Conservation (phyloP, 2,797 vertebrate species). For the Sebastes minor region DNA sequence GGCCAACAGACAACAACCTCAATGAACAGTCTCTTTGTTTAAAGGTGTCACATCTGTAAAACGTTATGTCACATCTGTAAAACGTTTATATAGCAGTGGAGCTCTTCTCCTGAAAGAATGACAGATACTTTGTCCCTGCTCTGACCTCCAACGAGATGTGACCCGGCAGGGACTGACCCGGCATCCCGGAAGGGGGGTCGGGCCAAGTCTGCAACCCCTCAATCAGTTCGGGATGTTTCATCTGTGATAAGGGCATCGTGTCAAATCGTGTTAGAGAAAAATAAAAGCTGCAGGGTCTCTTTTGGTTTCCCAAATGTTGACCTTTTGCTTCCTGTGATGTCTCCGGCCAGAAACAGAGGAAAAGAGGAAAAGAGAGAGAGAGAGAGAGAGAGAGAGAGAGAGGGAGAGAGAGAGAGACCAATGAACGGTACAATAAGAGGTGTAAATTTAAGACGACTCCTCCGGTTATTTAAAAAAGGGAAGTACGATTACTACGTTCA, state of each 20-base stretch:
- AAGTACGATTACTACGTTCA: too few relatives aligned
- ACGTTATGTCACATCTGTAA: too few relatives aligned
- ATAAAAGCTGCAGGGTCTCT: background rate
- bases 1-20: too few relatives aligned
- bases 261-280: background rate
- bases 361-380: too few relatives aligned
- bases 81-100: too few relatives aligned
- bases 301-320: background rate
- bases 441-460: too few relatives aligned
- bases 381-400: background rate
- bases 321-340: background rate
- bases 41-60: too few relatives aligned
- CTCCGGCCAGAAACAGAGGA: background rate
- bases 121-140: too few relatives aligned
- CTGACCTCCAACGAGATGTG: background rate
- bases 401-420: too few relatives aligned
- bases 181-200: background rate
- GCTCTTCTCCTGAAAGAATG: too few relatives aligned
- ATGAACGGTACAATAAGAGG: background rate
- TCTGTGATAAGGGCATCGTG: constrained; percentile 19
- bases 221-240: background rate
- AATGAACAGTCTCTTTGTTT: too few relatives aligned
- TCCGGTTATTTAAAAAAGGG: too few relatives aligned
- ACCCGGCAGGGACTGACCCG: background rate
- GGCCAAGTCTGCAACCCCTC: background rate